Evolutionary conservation across 2,888 invertebrate species (phyloP), one percentile per base, ranked within the genome.

Genomic region (Netelia virgata): DNA sequence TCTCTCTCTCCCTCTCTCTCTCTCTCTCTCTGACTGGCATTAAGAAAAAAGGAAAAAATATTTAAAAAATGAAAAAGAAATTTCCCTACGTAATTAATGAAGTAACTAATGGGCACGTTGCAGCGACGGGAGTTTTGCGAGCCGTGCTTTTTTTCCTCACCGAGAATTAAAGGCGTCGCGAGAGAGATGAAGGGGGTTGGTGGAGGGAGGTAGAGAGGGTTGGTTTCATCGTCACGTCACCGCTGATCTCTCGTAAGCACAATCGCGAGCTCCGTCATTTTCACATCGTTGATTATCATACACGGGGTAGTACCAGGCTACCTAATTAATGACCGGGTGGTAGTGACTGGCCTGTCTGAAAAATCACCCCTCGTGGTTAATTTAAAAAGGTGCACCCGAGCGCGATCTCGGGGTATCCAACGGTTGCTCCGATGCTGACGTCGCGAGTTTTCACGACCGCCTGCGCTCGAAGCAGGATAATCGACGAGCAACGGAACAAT

Each of bases 61-160:
- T 85, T 0, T 5, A 47, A 43, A n/a, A 5, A 88, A 91, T 90
- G 91, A 91, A 91, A 91, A 92, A 92, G 88, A 88, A 85, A 36
- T 36, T 23, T 36, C 36, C 84, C 85, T 86, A 85, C 89, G 91
- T 90, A 91, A 92, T 91, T 91, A 91, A 92, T 92, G 90, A 90
- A 91, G 87, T 89, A 89, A 91, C 90, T 88, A 91, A 92, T 90
- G 88, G 89, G 83, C 81, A 83, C 85, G 55, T 20, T 64, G 84
- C 80, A 86, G 86, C 72, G 86, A 50, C 28, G 47, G 16, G 57
- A 82, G 84, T 78, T 84, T 86, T 86, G 53, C 57, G 16, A 64
- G 73, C 88, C 55, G 41, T 53, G 50, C 10, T 36, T 50, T 63
- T 66, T 41, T 20, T 28, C 23, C n/a, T 61, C 61, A 14, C 9